Percentiles rank a stretch among this genome's conserved stretches.
Conservation (phyloP, 2,113 vertebrate species). For the Sinocyclocheilus maitianheensis region DNA sequence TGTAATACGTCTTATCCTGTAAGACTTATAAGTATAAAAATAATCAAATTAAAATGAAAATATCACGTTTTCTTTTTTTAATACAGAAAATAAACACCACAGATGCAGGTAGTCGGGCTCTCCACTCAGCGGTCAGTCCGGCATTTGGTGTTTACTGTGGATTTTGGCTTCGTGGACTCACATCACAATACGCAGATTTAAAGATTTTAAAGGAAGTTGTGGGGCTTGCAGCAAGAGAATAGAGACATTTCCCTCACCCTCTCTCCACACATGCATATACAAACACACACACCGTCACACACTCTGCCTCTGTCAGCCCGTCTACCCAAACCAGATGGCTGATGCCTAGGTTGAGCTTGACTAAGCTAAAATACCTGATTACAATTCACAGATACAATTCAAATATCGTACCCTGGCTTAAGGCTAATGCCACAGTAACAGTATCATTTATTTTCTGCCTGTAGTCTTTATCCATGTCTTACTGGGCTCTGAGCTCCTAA, state of each 20-base stretch:
- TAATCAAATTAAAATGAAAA: conserved; percentile 15
- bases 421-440: conserved; percentile 93
- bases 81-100: conserved; percentile 34
- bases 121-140: conserved; percentile 56
- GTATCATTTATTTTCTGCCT: conserved; percentile 96
- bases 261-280: background rate
- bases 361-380: conserved; percentile 99
- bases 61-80: conserved; percentile 35
- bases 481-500: conserved; percentile 84
- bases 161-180: conserved; percentile 87
- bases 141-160: conserved; percentile 87
- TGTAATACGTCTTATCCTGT: conserved; percentile 4
- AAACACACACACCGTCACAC: conserved; percentile 17
- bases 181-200: conserved; percentile 97
- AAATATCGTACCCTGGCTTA: conserved; percentile 89
- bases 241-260: conserved; percentile 69
- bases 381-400: conserved; percentile 91
- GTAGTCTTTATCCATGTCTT: conserved; percentile 88
- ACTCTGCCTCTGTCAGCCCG: conserved; percentile 74
- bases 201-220: conserved; percentile 89
- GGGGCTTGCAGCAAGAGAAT: conserved; percentile 76
- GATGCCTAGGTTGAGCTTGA: conserved; percentile 80
- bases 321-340: conserved; percentile 86
- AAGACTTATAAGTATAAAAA: background rate
- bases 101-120: conserved; percentile 26